Evolutionary conservation across 2,888 invertebrate genomes (phyloP).

Genomic region (Mellilla xanthometata): DNA sequence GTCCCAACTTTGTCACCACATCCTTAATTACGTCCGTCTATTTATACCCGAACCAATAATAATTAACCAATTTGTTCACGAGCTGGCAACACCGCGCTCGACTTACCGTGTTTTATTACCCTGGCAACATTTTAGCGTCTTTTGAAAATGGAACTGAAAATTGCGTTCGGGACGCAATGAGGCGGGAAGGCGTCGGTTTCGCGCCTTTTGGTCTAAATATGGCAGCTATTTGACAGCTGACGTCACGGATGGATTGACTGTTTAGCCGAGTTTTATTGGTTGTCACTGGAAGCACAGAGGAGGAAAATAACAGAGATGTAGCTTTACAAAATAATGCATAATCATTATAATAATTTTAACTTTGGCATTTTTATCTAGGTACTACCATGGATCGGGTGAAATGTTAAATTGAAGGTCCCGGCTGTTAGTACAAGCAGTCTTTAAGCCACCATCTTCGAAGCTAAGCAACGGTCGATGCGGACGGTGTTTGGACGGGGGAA

Average conservation of each 20-base stretch:
- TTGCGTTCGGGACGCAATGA: conserved; percentile 66
- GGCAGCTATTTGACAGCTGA: conserved; percentile 35
- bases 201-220: conserved; percentile 57
- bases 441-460: no score
- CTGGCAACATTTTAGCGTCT: conserved; percentile 73
- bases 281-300: no score
- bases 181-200: conserved; percentile 58
- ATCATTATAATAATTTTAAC: no score
- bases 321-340: no score
- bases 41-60: conserved; percentile 42
- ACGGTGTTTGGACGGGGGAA: no score
- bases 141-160: conserved; percentile 72
- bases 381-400: no score
- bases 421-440: no score
- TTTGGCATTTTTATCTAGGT: no score
- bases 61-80: conserved; percentile 78
- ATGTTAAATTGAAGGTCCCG: no score
- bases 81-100: conserved; percentile 61
- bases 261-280: conserved; percentile 10
- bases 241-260: conserved; percentile 10
- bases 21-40: conserved; percentile 33
- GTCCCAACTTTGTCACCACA: conserved; percentile 30
- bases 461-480: no score
- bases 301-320: no score
- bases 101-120: conserved; percentile 61